Evolutionary conservation across 2,888 invertebrate genomes (phyloP), one percentile per base, ranked within the genome.

Genomic region (Hemaris fuciformis): DNA sequence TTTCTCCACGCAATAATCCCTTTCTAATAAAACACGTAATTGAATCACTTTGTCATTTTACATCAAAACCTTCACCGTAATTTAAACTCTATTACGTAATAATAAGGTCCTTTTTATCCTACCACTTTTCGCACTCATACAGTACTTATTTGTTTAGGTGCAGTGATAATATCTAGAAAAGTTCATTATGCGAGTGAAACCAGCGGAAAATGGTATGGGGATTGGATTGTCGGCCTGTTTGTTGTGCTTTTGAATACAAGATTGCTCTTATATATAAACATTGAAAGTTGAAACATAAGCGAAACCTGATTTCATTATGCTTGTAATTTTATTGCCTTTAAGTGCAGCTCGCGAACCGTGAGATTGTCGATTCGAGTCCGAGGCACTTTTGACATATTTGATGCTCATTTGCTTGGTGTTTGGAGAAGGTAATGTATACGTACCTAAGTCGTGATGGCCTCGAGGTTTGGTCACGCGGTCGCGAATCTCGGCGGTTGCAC

Each of bases 71-170:
- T 6, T 7, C 15, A 22, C 22, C 43, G 13, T 2, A 67, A 65
- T 46, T n/a, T 13, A 2, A 48, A 66, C 66, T 53, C 58, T 70
- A 68, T 3, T 0, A 0, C 0, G 1, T 27, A 1, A 7, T 0
- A 1, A 27, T 60, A 62, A 53, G 53, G 7, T 8, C 18, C 53
- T 31, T 7, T 13, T 27, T 27, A 1, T 10, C 18, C 1, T 4
- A 7, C 45, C 3, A 1, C 27, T 20, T 27, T 5, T 13, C 4
- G 25, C 27, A 3, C 53, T 53, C 31, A 13, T 45, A 45, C 42
- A 0, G 7, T 76, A n/a, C n/a, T n/a, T n/a, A 83, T 87, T 88
- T 85, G 80, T 79, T 88, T 88, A 88, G 87, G 86, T 87, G 86
- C 83, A 86, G 70, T 82, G 85, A 85, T 85, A 82, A 73, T 72